Evolutionary conservation across 2,888 invertebrate genomes (phyloP), one percentile per base, ranked within the genome.

Genomic region (Crioceris asparagi): DNA sequence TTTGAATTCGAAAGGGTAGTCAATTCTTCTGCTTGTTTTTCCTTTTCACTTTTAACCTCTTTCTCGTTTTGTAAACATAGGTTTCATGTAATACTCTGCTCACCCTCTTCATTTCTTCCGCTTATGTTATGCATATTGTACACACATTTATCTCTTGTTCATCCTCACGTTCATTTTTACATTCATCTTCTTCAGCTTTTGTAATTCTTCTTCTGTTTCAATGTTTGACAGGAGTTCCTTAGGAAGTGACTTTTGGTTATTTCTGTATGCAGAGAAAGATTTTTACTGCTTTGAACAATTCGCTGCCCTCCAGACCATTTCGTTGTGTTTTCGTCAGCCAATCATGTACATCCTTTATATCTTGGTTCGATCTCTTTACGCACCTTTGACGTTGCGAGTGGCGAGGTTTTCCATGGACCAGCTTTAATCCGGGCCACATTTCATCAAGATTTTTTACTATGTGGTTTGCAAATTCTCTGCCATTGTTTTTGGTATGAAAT

Each of bases 401-500:
- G n/a, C n/a, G 10, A 38, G 34, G 14, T 38, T 38, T 15, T 38
- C 35, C 29, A 17, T 37, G 36, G 14, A 15, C 35, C 18, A 17
- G 32, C 4, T 35, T 35, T 12, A 19, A 32, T 25, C 7, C n/a
- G 15, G 29, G 38, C 8, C 29, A 38, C 38, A n/a, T 38, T 15
- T 21, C 29, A 19, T 26, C 35, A 14, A 35, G 35, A 15, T 35
- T 26, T 35, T 27, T 19, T 5, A 35, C 12, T 5, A 30, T 32
- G 37, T 30, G 31, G 36, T 43, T 40, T 40, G 44, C 39, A 44
- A 44, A 44, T 42, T 39, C 35, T 38, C 39, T 42, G 38, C 39
- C 41, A 41, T 41, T 42, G 33, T 55, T 54, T 59, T 55, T 35
- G 26, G 10, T 35, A 35, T n/a, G n/a, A n/a, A n/a, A n/a, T n/a